phyloP scores from a whole-genome alignment of 2,113 vertebrate species.

The Pedionomus torquatus region DNA sequence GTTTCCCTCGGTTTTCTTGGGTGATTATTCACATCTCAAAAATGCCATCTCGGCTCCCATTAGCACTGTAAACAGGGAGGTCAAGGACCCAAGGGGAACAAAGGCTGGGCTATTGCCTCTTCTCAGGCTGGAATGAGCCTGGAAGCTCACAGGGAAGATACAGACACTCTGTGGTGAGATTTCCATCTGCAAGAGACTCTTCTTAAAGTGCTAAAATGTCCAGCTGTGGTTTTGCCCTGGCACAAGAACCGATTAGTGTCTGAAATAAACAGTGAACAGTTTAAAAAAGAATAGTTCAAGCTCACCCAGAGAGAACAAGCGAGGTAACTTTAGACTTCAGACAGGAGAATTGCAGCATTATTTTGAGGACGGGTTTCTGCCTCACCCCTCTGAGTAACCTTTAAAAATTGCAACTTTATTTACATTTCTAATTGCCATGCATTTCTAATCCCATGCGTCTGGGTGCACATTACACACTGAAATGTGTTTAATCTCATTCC shows the following conservation, averaged over 20 bases:
- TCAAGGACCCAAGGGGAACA: slow-evolving; percentile 46
- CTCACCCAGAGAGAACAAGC: neutral
- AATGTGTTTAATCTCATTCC: neutral
- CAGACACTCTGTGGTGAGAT: neutral
- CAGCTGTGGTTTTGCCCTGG: neutral
- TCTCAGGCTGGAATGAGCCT: neutral
- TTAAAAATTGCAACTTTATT: neutral
- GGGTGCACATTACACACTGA: neutral
- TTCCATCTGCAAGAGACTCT: neutral
- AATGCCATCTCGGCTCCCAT: slow-evolving; percentile 57
- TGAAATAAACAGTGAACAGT: neutral
- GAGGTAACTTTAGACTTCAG: neutral
- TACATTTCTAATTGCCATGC: neutral
- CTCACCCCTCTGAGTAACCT: neutral
- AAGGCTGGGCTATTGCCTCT: slow-evolving; percentile 52
- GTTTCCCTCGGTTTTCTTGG: slow-evolving; percentile 26
- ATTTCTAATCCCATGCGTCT: neutral
- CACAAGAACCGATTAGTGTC: neutral
- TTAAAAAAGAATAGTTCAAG: neutral
- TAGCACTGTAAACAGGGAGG: slow-evolving; percentile 51
- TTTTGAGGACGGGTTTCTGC: neutral
- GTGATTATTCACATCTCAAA: slow-evolving; percentile 63
- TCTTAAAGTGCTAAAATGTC: neutral
- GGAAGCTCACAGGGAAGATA: neutral
- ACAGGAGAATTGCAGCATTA: neutral